Base-by-base conservation (phyloP, 2,113 vertebrate genomes). In the Pelecanus crispus region DNA sequence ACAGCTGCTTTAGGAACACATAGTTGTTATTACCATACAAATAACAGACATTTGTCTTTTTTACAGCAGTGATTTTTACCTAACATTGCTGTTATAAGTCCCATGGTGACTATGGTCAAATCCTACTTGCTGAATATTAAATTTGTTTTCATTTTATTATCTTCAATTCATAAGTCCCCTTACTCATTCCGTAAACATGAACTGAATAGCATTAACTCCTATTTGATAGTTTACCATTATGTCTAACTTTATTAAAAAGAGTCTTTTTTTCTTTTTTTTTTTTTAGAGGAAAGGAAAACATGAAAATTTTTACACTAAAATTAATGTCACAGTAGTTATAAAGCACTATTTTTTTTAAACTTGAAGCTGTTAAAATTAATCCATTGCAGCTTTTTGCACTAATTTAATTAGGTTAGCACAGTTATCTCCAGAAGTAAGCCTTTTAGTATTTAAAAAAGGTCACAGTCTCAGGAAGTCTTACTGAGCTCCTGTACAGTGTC, bases 351-450 rank as follows among this genome's bases (percentile, higher is more conserved):
- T 50, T 74, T 66, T 68, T 3, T 13, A 68, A 88, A 61, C 10
- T 44, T 62, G 18, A 65, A 91, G 49, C 29, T 88, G 59, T 86
- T 59, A 66, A n/a, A 91, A 86, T 36, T 12, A 86, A 92, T 92
- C 13, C 15, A 73, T 6, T 89, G 55, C 32, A 78, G 28, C 7
- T 87, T 70, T 63, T 32, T 28, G 3, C 42, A 25, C 32, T 94
- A 79, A 94, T 93, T 89, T 62, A 91, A 89, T 95, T 78, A 87
- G 38, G 47, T 74, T 75, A 75, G 25, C 47, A 59, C 20, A 81
- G n/a, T 67, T 81, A 84, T 70, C 67, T 95, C 73, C 42, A 70
- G 68, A 81, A 86, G 38, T 66, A 91, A 94, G 56, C 22, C 70
- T 91, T 87, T 78, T 71, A 81, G 32, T 13, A 25, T 58, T 86